Conservation (phyloP, 2,888 invertebrate genomes). For the Arctia plantaginis region DNA sequence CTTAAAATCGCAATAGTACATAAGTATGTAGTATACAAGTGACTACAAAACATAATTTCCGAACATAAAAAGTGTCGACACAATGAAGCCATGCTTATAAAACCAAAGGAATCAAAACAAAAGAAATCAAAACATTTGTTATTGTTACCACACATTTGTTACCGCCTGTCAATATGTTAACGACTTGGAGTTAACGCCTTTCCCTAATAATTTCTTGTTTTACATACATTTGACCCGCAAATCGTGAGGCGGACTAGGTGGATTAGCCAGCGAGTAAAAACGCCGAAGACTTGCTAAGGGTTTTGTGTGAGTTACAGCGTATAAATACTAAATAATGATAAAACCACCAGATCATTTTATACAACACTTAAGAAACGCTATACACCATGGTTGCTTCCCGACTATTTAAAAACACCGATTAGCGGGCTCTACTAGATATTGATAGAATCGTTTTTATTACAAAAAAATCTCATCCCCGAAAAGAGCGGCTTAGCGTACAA, state of each 20-base stretch:
- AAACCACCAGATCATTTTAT: not conserved
- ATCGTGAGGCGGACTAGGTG: slow-evolving; percentile 26
- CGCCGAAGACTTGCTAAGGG: not conserved
- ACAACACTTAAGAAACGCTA: not conserved
- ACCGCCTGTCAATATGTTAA: slow-evolving; percentile 65
- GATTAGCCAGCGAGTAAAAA: slow-evolving; percentile 25
- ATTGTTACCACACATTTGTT: slow-evolving; percentile 60
- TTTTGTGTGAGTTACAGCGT: not conserved
- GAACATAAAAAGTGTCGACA: slow-evolving; percentile 48
- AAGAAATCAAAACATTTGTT: slow-evolving; percentile 58
- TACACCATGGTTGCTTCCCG: not conserved
- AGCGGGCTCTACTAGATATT: not conserved
- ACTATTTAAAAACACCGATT: not conserved
- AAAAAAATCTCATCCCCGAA: not conserved
- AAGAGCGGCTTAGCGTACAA: not conserved
- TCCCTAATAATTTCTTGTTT: slow-evolving; percentile 57
- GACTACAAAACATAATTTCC: slow-evolving; percentile 23
- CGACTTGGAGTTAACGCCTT: slow-evolving; percentile 54
- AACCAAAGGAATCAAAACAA: slow-evolving; percentile 54
- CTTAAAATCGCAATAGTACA: slow-evolving; percentile 13
- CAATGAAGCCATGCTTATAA: slow-evolving; percentile 66
- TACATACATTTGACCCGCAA: slow-evolving; percentile 48
- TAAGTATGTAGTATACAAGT: slow-evolving; percentile 11
- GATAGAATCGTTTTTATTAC: not conserved
- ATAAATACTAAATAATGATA: not conserved